Evolutionary conservation across 2,113 vertebrate genomes (phyloP), one percentile per base, ranked within the genome.

Genomic region (Ciconia stormi): DNA sequence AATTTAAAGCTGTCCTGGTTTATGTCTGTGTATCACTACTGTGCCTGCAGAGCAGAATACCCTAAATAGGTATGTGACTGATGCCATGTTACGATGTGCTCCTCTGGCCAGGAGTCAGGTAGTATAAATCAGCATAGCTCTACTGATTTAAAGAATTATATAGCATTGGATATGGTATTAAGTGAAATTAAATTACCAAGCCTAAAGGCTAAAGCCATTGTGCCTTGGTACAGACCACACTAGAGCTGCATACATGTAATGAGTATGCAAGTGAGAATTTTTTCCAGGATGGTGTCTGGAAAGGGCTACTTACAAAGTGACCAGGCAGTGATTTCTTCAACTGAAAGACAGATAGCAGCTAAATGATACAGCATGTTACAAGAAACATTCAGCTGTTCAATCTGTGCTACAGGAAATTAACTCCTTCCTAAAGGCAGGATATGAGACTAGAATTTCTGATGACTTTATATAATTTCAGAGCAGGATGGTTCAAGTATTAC

Each of bases 1-100:
- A 50, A 67, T 91, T 93, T 93, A 87, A 87, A 89, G 26, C 38
- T 82, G 47, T 82, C 34, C 56, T 79, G 36, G 50, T 87, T 93
- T 52, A 14, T 25, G 50, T 62, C 67, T 29, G 1, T 46, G 18
- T 73, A 44, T 67, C 52, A 82, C 38, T 55, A 16, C 11, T 26
- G 40, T 58, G 58, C 30, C 70, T 88, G 46, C 32, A 77, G 71
- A 62, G 34, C 3, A 2, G 29, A 87, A 83, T 49, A 62, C 7
- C 19, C 36, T 74, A 62, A 89, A 72, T 3, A 62, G 30, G 40
- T 38, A 11, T 65, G 81, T 1, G 1, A 56, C 36, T 56, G 65
- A 82, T 88, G 82, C 30, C 36, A 18, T 49, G 6, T 79, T 79
- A 82, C 23, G 82, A 16, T 52, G 17, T 52, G 29, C 4, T 79